Conservation (phyloP, 2,888 invertebrate species). For the Hesperia comma region DNA sequence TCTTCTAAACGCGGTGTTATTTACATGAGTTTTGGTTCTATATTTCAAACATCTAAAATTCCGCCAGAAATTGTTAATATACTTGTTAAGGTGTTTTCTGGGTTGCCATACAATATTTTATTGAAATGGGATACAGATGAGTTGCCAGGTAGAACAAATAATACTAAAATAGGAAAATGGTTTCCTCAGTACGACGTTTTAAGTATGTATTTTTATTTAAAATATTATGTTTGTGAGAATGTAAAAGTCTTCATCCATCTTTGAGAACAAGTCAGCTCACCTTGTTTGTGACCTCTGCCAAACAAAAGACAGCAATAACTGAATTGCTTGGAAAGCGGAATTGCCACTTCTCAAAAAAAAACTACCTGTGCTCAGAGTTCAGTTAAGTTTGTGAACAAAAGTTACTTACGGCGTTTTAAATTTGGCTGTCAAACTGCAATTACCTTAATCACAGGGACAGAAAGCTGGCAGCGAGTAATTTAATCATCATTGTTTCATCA, state of each 20-base stretch:
- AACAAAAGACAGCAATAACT: no score
- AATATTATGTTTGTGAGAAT: no score
- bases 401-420: no score
- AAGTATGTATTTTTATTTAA: slow-evolving; percentile 55
- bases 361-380: no score
- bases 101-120: slow-evolving; percentile 69
- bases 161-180: slow-evolving; percentile 72
- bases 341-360: no score
- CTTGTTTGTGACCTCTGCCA: no score
- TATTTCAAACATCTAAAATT: slow-evolving; percentile 37
- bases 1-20: slow-evolving; percentile 68
- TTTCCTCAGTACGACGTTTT: slow-evolving; percentile 72
- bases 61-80: slow-evolving; percentile 48
- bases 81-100: slow-evolving; percentile 61
- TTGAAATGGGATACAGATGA: slow-evolving; percentile 73
- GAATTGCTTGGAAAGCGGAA: no score
- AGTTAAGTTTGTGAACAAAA: no score
- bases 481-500: no score
- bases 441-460: no score
- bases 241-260: not conserved
- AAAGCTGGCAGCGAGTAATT: no score
- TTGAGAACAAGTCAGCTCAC: slow-evolving; percentile 27
- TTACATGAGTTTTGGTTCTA: slow-evolving; percentile 74
- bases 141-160: slow-evolving; percentile 59
- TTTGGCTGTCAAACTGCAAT: no score